Percentiles rank a stretch among this genome's conserved stretches.
Evolutionary conservation across 2,797 vertebrate species (phyloP).

Genomic region (Chaunax sp.): DNA sequence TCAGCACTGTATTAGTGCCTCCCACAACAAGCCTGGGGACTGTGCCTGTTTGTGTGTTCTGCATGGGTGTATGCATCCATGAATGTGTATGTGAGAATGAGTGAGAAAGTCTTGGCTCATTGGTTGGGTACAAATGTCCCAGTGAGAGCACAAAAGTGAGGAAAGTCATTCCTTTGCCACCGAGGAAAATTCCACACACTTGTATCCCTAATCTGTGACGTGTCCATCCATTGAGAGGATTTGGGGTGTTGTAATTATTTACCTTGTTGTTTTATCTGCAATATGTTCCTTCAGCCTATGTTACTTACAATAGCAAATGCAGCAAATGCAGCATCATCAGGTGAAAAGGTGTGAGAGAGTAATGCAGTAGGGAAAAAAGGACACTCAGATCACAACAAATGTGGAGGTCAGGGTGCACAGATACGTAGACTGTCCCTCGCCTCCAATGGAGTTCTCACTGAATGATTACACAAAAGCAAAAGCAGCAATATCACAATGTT

Average conservation of each 20-base stretch:
- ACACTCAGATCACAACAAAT: no score
- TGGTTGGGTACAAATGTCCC: conserved; percentile 18
- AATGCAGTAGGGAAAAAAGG: no score
- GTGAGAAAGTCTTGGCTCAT: conserved; percentile 24
- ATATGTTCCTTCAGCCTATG: neutral
- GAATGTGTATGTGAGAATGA: conserved; percentile 38
- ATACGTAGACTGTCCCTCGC: no score
- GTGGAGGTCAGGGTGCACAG: no score
- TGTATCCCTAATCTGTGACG: conserved; percentile 35
- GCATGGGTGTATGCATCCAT: conserved; percentile 27
- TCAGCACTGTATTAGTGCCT: conserved; percentile 42
- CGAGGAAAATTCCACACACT: conserved; percentile 22
- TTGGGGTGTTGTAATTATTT: conserved; percentile 19
- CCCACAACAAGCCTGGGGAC: conserved; percentile 40
- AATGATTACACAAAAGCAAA: neutral
- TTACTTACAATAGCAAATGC: neutral
- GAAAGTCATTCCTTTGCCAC: conserved; percentile 19
- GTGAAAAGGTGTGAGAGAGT: no score
- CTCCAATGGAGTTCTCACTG: no score
- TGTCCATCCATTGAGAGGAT: conserved; percentile 26
- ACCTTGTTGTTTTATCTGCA: conserved; percentile 7
- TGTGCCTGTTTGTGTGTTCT: conserved; percentile 18
- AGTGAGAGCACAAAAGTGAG: conserved; percentile 30
- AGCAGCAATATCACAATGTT: neutral
- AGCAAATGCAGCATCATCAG: neutral